Conservation (phyloP, 2,888 invertebrate genomes). For the Drosophila barbarae region DNA sequence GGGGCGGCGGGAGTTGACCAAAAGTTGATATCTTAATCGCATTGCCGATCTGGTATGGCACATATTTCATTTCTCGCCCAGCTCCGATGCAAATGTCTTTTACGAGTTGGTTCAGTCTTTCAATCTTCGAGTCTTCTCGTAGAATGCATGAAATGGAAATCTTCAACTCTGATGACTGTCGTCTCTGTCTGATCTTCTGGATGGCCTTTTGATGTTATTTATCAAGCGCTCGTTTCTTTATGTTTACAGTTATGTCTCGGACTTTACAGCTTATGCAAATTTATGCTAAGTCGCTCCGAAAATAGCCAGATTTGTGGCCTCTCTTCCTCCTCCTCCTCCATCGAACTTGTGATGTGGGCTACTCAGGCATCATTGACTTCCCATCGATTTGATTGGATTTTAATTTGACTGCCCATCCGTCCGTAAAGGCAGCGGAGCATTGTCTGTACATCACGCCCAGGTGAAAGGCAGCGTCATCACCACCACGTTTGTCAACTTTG, state of each 20-base stretch:
- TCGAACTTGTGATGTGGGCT: constrained; percentile 5
- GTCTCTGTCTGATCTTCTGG: constrained; percentile 27
- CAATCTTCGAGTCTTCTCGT: neutral
- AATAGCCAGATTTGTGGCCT: constrained; percentile 34
- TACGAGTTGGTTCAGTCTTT: constrained; percentile 5
- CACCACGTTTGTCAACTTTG: constrained; percentile 25
- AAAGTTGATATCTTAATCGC: constrained; percentile 70
- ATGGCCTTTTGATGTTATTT: constrained; percentile 50
- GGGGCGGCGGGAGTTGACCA: constrained; percentile 43
- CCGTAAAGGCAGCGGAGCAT: constrained; percentile 11
- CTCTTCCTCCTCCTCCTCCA: neutral
- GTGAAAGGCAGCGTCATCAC: constrained; percentile 63
- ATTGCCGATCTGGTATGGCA: constrained; percentile 67
- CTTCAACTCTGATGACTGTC: constrained; percentile 11
- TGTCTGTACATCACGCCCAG: constrained; percentile 33
- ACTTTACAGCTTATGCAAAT: constrained; percentile 65
- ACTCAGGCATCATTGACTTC: constrained; percentile 49
- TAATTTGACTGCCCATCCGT: constrained; percentile 50
- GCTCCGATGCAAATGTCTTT: constrained; percentile 38
- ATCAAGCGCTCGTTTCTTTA: constrained; percentile 65
- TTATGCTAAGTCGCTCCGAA: constrained; percentile 56
- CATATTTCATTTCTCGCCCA: constrained; percentile 48
- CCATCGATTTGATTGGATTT: constrained; percentile 56
- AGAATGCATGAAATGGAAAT: constrained; percentile 48
- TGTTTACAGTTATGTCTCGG: constrained; percentile 65